Base-by-base conservation (phyloP, 2,888 invertebrate genomes). In the Scelioninae gen. 1 region DNA sequence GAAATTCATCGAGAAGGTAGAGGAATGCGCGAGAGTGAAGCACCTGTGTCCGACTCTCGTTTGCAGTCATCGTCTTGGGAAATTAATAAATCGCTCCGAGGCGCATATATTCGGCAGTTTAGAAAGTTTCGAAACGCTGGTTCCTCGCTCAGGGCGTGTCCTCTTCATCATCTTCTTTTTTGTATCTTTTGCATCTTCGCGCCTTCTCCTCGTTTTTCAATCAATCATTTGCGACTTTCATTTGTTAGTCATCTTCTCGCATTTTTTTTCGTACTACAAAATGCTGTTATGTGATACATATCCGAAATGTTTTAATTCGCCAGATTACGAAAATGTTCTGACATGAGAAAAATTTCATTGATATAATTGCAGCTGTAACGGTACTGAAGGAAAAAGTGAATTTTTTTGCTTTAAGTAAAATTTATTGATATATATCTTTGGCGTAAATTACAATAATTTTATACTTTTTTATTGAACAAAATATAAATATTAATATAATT, bases 81-180 rank as follows among this genome's bases (percentile, higher is more conserved):
- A 85, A 85, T 85, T 83, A 85, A 84, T 84, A 83, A 84, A 74
- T 77, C 71, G 80, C 80, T 65, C 66, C 71, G 60, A 65, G 82
- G 63, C 68, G 68, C 69, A 43, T 71, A 82, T 82, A 82, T 76
- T 76, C 72, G 81, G 82, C 47, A 75, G 40, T 83, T 84, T 84
- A 84, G 84, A 84, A 84, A 84, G 84, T 84, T 77, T 69, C 84
- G 75, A 75, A 78, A 71, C 78, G 69, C 80, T 72, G 79, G 77
- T 60, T 84, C 81, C 62, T 65, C 56, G 74, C 38, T 66, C 60
- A 47, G 62, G 83, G 82, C 81, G 84, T 84, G 83, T 82, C 76
- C 53, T 11, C 8, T 15, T 51, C 34, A 9, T 53, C 23, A 58
- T 40, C 49, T 23, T 15, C 40, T 80, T 58, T 49, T 15, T 34